Evolutionary conservation across 2,888 invertebrate species (phyloP).

Genomic region (Miltochrista miniata): DNA sequence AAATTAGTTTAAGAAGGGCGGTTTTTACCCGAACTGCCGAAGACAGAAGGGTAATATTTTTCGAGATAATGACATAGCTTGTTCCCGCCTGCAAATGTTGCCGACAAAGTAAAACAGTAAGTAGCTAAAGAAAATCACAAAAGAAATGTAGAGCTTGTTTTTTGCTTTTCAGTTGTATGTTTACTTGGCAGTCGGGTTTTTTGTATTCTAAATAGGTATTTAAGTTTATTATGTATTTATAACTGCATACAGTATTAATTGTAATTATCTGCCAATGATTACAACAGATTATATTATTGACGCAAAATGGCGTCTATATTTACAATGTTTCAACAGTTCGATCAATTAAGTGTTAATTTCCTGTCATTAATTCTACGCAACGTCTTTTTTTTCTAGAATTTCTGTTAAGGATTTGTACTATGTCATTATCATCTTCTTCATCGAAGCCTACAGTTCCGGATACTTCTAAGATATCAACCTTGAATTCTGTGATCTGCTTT

Average conservation of each 20-base stretch:
- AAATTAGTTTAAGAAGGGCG: too few species aligned
- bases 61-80: too few species aligned
- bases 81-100: too few species aligned
- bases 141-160: too few species aligned
- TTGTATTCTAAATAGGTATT: too few species aligned
- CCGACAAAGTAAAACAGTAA: too few species aligned
- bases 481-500: too few species aligned
- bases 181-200: too few species aligned
- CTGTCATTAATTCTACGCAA: slow-evolving; percentile 6
- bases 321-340: slow-evolving; percentile 8
- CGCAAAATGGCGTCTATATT: slow-evolving; percentile 2
- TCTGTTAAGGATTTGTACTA: neutral
- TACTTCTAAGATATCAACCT: neutral
- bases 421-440: neutral
- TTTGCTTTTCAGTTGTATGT: too few species aligned
- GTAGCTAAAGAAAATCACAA: too few species aligned
- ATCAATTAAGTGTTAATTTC: slow-evolving; percentile 9
- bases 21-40: too few species aligned
- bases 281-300: neutral
- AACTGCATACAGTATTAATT: neutral
- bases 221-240: neutral
- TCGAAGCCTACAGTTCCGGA: neutral
- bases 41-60: too few species aligned
- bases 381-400: neutral
- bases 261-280: slow-evolving; percentile 1